These are phyloP conservation scores for Salminus brasiliensis DNA, from an alignment of 2,113 vertebrate species.

Conservation along the genomic window DNA sequence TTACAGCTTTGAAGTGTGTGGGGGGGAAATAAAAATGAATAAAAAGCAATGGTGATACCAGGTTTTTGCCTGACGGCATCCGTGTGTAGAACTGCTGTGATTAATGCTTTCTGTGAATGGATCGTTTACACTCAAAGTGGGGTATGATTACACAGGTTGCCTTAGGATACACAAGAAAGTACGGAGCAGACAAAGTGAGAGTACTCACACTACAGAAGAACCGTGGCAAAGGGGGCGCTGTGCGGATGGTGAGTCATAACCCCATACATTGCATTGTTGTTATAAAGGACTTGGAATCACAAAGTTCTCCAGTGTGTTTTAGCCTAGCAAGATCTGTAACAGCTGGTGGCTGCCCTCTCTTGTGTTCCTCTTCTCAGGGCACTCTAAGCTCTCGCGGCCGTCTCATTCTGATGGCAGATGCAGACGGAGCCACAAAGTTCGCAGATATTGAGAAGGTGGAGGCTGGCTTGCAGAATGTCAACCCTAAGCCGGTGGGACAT, in stretches of 20 bases:
- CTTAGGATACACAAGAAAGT: constrained; percentile 82
- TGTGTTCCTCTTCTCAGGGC: constrained; percentile 83
- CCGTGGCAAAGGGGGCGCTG: constrained; percentile 92
- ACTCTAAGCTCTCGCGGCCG: constrained; percentile 86
- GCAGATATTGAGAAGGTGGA: constrained; percentile 91
- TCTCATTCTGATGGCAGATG: constrained; percentile 93
- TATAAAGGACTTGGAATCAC: not conserved
- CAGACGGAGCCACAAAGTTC: constrained; percentile 96
- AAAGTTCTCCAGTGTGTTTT: not conserved
- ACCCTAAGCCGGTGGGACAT: constrained; percentile 81
- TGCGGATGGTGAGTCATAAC: constrained; percentile 83
- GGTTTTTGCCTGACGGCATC: too few relatives aligned
- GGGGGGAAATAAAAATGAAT: too few relatives aligned
- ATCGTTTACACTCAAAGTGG: not conserved
- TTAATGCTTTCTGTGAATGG: not conserved
- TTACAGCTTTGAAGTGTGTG: too few relatives aligned
- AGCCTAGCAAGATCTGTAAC: too few relatives aligned
- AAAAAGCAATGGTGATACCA: too few relatives aligned
- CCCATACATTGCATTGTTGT: not conserved
- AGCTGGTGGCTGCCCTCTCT: too few relatives aligned
- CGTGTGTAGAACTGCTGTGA: not conserved
- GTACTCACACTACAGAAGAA: constrained; percentile 89
- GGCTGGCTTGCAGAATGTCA: constrained; percentile 80
- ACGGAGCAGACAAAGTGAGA: constrained; percentile 88
- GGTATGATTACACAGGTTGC: constrained; percentile 79